A percentile compares a stretch with the other conserved stretches of the same genome.
Conservation (phyloP, 2,888 invertebrate species). For the Nasonovia ribisnigri region DNA sequence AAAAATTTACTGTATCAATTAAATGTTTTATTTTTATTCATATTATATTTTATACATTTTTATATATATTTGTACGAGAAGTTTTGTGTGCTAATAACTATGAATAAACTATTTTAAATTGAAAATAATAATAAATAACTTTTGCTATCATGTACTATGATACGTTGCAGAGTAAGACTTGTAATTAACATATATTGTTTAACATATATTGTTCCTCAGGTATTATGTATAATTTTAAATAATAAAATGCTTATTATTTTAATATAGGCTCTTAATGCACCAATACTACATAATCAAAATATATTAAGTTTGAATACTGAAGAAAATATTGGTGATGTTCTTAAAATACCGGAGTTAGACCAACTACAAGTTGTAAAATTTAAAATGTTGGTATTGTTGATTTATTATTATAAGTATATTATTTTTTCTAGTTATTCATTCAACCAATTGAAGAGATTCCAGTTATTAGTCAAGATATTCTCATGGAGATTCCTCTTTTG, state of each 20-base stretch:
- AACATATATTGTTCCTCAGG: background rate
- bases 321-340: background rate
- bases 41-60: background rate
- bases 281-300: background rate
- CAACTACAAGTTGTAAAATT: background rate
- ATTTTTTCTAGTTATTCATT: conserved; percentile 2
- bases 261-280: background rate
- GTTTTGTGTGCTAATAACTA: background rate
- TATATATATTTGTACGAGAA: background rate
- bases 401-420: background rate
- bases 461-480: background rate
- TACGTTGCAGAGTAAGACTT: background rate
- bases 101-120: background rate
- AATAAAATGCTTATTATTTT: background rate
- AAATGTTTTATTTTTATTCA: too few species aligned
- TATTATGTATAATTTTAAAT: background rate
- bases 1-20: background rate
- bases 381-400: background rate
- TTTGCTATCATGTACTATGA: background rate
- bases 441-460: background rate
- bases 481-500: background rate
- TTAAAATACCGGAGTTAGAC: background rate
- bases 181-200: background rate
- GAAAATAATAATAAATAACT: background rate
- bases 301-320: background rate